Base-by-base conservation (phyloP, 2,797 vertebrate genomes). In the Serranus cabrilla region DNA sequence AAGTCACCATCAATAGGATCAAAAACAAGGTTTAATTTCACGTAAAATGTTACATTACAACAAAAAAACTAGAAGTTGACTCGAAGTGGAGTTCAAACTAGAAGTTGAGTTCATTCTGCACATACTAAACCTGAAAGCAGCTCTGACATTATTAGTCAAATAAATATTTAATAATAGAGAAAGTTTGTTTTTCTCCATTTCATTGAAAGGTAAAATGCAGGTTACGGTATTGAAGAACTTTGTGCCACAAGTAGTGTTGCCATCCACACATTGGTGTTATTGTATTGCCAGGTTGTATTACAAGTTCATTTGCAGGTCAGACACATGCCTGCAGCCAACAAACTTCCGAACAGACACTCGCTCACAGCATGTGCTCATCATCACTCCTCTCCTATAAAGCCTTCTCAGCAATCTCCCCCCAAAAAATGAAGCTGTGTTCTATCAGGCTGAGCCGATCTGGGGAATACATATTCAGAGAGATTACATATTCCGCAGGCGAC, bases 381-480 rank as follows among this genome's bases (percentile, higher is more conserved):
- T 46, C 60, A 55, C 40, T 68, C 68, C 46, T 49, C 70, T n/a
- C 74, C 88, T 72, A 62, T 58, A 46, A 76, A 86, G 78, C 21
- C 55, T 78, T 73, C 74, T 65, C 56, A 34, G 62, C 79, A 67
- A 47, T 46, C 55, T 20, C 20, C 27, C 72, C 7, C 2, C 7
- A 45, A 31, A 69, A 87, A 71, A 85, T 55, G 39, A 81, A 83
- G 67, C 66, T 59, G 52, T 42, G 66, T 63, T 75, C 46, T 47
- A 52, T 66, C 70, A 71, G 74, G 54, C 49, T 56, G 71, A 74
- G 78, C 50, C 37, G 51, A 71, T 75, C 78, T 78, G 50, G 89
- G 87, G 89, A 88, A 87, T 86, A 87, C 64, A 73, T 75, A 87
- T 83, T 82, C 74, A 34, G 58, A 47, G 78, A 87, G 88, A 90